Conservation (phyloP, 2,797 vertebrate species). For the Aplochiton taeniatus region DNA sequence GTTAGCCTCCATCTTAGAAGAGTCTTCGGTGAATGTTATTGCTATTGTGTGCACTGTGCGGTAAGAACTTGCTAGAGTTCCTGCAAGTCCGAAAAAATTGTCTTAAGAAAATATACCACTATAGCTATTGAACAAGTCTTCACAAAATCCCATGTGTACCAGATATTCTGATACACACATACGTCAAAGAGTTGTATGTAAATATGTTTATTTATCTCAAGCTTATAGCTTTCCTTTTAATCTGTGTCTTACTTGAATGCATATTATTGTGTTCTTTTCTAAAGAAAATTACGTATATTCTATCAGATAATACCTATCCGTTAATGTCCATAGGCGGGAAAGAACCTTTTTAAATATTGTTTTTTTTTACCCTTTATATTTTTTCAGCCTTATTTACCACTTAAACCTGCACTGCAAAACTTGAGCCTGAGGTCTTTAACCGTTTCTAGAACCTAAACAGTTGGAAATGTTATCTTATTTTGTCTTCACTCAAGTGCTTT, state of each 20-base stretch:
- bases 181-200: conserved; percentile 46
- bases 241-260: conserved; percentile 65
- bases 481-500: conserved; percentile 53
- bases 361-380: conserved; percentile 62
- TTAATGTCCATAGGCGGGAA: conserved; percentile 39
- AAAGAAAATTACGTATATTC: conserved; percentile 65
- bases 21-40: conserved; percentile 18
- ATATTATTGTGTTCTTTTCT: conserved; percentile 50
- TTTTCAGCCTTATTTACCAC: conserved; percentile 67
- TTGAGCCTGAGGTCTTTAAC: conserved; percentile 59
- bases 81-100: conserved; percentile 16
- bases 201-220: conserved; percentile 46
- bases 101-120: background rate
- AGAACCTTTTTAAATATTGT: conserved; percentile 60
- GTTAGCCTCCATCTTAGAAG: conserved; percentile 28
- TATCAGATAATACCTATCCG: conserved; percentile 10
- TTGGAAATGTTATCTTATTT: conserved; percentile 37
- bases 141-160: conserved; percentile 15
- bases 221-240: conserved; percentile 43
- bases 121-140: too few relatives aligned
- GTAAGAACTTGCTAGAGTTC: conserved; percentile 44
- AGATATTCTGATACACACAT: conserved; percentile 29
- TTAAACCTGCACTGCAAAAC: conserved; percentile 66
- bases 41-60: conserved; percentile 56
- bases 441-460: conserved; percentile 59